These are phyloP conservation scores for Mesoligia furuncula DNA, from an alignment of 2,888 invertebrate genomes.

Conservation along the genomic window DNA sequence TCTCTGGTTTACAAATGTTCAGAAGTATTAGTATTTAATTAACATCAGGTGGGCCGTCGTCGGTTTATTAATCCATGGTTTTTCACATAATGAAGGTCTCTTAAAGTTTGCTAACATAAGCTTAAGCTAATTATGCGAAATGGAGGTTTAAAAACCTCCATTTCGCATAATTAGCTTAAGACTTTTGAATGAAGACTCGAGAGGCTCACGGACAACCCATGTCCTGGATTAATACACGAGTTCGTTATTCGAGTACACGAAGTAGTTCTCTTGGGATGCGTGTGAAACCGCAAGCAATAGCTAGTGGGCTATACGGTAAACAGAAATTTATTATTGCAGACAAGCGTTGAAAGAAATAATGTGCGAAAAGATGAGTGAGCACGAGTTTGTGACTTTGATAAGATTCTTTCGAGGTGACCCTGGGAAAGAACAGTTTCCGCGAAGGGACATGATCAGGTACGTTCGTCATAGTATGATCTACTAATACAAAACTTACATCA, in stretches of 20 bases:
- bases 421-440: slow-evolving; percentile 84
- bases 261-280: not conserved
- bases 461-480: slow-evolving; percentile 8
- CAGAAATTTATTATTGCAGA: slow-evolving; percentile 79
- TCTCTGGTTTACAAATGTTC: no score
- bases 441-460: slow-evolving; percentile 85
- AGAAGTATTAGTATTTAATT: not conserved
- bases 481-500: not conserved
- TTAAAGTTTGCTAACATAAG: no score
- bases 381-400: slow-evolving; percentile 94
- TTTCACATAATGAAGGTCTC: not conserved
- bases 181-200: no score
- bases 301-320: not conserved
- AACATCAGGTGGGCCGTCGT: not conserved
- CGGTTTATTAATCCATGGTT: not conserved
- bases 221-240: no score
- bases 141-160: no score
- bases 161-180: not conserved
- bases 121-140: no score
- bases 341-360: slow-evolving; percentile 92
- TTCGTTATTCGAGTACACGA: not conserved
- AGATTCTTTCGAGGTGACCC: slow-evolving; percentile 93
- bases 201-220: no score
- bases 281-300: not conserved
- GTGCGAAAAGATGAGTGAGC: slow-evolving; percentile 93